These are phyloP conservation scores for Oligia fasciuncula DNA, from an alignment of 2,888 invertebrate species.

Conservation along the genomic window DNA sequence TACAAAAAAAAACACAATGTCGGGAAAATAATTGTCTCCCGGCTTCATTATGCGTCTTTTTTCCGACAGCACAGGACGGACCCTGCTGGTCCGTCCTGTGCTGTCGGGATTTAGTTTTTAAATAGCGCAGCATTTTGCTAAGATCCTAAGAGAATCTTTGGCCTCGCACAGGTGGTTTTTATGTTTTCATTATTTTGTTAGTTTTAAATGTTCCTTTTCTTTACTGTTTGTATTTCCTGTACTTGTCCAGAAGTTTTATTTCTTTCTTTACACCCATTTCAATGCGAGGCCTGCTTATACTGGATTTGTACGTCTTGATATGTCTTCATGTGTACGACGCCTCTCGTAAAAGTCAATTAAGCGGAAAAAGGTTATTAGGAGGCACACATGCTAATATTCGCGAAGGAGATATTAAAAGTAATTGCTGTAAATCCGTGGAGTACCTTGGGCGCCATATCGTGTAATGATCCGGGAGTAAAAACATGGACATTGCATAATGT, in stretches of 20 bases:
- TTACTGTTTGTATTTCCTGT: not conserved
- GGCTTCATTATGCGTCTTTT: not conserved
- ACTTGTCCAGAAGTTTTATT: not conserved
- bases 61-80: too few relatives aligned
- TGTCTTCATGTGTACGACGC: not conserved
- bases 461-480: not conserved
- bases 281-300: not conserved
- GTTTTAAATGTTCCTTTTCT: not conserved
- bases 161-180: not conserved
- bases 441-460: conserved; percentile 31
- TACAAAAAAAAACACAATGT: not conserved
- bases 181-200: not conserved
- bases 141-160: too few relatives aligned
- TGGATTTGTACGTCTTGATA: not conserved
- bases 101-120: not conserved
- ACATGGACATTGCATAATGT: not conserved
- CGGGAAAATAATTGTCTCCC: not conserved
- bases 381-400: conserved; percentile 49
- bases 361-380: conserved; percentile 40
- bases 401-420: conserved; percentile 55
- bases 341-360: conserved; percentile 56
- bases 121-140: not conserved
- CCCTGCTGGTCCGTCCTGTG: too few relatives aligned
- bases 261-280: not conserved
- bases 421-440: conserved; percentile 46